Percentiles rank a stretch among this genome's conserved stretches.
Evolutionary conservation across 2,888 invertebrate genomes (phyloP).

Genomic region (Chrysopilus asiliformis): DNA sequence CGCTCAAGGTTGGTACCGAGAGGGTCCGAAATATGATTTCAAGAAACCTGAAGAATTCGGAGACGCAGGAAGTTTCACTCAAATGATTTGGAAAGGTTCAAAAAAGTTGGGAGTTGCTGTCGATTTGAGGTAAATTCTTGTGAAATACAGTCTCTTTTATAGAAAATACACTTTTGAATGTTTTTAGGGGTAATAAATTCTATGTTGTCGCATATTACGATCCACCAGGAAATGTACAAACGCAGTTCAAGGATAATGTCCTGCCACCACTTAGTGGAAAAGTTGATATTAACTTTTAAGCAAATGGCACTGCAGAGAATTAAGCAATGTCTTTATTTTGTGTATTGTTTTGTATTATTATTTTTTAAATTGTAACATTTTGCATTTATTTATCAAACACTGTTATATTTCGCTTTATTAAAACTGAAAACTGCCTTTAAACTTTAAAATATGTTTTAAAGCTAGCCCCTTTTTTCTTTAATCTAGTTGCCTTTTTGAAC

Average conservation of each 20-base stretch:
- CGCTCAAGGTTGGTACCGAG: conserved; percentile 64
- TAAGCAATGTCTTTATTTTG: too few species aligned
- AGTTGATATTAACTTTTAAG: too few species aligned
- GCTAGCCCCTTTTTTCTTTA: too few species aligned
- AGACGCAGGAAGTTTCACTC: conserved; percentile 62
- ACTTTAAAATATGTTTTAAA: too few species aligned
- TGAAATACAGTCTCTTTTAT: neutral
- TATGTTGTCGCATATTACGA: conserved; percentile 17
- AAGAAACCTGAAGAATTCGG: conserved; percentile 47
- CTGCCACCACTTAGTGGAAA: conserved; percentile 37
- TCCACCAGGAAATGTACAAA: conserved; percentile 16
- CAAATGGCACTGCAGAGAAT: too few species aligned
- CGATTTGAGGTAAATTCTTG: neutral
- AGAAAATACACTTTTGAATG: neutral
- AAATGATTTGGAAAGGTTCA: conserved; percentile 65
- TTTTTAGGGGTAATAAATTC: neutral
- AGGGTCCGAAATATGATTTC: conserved; percentile 51
- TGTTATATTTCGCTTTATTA: too few species aligned
- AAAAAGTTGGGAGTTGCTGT: conserved; percentile 65
- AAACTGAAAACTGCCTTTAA: too few species aligned
- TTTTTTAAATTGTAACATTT: too few species aligned
- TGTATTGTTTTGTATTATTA: too few species aligned
- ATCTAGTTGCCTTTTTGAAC: too few species aligned
- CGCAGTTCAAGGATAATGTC: conserved; percentile 14
- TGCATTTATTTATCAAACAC: too few species aligned